Conservation (phyloP, 2,888 invertebrate genomes). For the Pheosia gnoma region DNA sequence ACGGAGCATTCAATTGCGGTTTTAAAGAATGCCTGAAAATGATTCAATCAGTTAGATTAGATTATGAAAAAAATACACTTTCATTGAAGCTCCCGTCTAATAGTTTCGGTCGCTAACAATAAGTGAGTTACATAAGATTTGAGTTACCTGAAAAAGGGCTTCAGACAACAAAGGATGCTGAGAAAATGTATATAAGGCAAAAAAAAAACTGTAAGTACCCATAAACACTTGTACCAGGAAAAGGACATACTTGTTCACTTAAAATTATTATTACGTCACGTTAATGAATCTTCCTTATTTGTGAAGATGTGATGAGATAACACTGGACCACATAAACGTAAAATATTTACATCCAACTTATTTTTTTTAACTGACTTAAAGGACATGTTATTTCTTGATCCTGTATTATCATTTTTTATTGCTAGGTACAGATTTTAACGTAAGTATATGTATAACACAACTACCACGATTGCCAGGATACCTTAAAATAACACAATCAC, state of each 20-base stretch:
- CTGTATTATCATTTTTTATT: too few species aligned
- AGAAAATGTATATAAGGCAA: background rate
- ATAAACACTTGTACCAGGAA: slow-evolving; percentile 17
- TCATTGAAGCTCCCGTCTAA: background rate
- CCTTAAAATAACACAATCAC: too few species aligned
- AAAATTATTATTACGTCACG: slow-evolving; percentile 16
- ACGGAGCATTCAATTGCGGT: background rate
- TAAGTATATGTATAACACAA: too few species aligned
- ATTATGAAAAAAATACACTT: background rate
- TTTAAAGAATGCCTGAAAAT: background rate
- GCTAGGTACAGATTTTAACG: too few species aligned
- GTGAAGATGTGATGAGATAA: slow-evolving; percentile 23
- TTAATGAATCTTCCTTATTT: slow-evolving; percentile 35
- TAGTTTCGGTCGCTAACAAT: background rate
- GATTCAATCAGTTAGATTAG: background rate
- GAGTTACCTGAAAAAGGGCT: background rate
- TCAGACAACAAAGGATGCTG: too few species aligned
- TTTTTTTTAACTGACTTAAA: too few species aligned
- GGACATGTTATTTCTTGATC: too few species aligned
- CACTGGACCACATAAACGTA: slow-evolving; percentile 9
- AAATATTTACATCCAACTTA: background rate
- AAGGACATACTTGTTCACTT: slow-evolving; percentile 12
- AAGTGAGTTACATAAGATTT: background rate
- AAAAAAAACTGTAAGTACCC: background rate
- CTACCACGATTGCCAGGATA: too few species aligned